A percentile compares a stretch with the other conserved stretches of the same genome.
Evolutionary conservation across 1,140 invertebrate species (phyloP).

Genomic region (Carposina sasakii): DNA sequence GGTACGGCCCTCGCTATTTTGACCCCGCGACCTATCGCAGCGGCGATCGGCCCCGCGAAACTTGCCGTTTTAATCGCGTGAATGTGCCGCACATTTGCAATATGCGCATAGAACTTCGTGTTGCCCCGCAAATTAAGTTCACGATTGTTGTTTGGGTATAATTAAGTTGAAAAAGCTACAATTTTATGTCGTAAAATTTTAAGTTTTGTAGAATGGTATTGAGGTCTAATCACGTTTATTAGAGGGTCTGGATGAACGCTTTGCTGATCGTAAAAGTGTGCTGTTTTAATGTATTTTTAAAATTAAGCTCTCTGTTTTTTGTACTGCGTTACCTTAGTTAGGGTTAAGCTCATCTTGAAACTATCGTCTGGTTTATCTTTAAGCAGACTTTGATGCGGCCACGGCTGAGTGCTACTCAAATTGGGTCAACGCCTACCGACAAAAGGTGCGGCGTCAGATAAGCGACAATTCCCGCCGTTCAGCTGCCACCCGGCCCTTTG

Average conservation of each 20-base stretch:
- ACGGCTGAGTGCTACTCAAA: conserved; percentile 56
- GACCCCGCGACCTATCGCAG: conserved; percentile 60
- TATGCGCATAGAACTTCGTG: conserved; percentile 39
- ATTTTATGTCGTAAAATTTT: conserved; percentile 14
- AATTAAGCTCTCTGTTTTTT: no score
- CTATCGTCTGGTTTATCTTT: neutral
- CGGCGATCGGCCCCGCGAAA: conserved; percentile 23
- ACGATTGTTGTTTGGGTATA: conserved; percentile 25
- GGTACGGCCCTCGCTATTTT: conserved; percentile 54
- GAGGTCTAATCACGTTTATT: no score
- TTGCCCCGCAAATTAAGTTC: conserved; percentile 34
- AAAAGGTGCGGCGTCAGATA: conserved; percentile 69
- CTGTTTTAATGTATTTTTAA: no score
- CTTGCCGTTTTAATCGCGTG: conserved; percentile 57
- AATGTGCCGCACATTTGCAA: conserved; percentile 46
- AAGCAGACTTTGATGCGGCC: conserved; percentile 38
- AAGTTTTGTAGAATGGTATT: neutral
- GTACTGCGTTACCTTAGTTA: no score
- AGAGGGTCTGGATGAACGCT: neutral
- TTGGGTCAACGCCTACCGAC: conserved; percentile 61
- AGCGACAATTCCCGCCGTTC: conserved; percentile 59
- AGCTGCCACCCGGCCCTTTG: conserved; percentile 43
- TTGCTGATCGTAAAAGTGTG: no score
- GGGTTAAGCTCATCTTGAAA: neutral
- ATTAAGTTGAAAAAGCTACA: conserved; percentile 25